Evolutionary conservation across 2,113 vertebrate genomes (phyloP).

Genomic region (Hiodon alosoides): DNA sequence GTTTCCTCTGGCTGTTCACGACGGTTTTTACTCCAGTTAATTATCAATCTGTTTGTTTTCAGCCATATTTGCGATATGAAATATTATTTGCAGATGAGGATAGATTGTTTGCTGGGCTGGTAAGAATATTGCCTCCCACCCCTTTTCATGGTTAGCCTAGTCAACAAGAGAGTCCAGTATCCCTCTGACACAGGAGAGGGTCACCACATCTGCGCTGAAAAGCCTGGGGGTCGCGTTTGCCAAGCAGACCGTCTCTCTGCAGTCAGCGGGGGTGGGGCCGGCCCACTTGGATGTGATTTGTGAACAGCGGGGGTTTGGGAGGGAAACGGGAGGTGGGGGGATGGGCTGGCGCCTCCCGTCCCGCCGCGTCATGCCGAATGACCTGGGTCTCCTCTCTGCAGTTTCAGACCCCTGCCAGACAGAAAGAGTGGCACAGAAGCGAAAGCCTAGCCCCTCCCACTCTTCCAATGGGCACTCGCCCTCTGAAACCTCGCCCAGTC

Average conservation of each 20-base stretch:
- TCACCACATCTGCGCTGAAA: too few species aligned
- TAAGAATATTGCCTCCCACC: too few species aligned
- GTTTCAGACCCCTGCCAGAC: conserved; percentile 80
- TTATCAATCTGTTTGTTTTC: too few species aligned
- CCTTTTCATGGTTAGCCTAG: too few species aligned
- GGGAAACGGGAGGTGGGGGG: background rate
- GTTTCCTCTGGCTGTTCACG: too few species aligned
- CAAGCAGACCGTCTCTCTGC: background rate
- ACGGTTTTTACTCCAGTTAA: too few species aligned
- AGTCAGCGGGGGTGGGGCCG: background rate
- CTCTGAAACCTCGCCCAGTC: conserved; percentile 84
- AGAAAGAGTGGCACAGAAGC: conserved; percentile 81
- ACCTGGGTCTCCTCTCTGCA: conserved; percentile 35
- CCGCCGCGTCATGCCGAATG: background rate
- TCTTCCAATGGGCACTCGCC: conserved; percentile 97
- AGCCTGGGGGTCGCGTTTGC: background rate
- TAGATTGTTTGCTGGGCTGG: too few species aligned
- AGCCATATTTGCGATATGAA: too few species aligned
- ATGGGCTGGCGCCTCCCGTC: background rate
- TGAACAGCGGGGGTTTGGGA: background rate
- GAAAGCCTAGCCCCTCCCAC: conserved; percentile 90
- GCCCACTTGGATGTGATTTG: background rate
- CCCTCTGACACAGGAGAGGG: too few species aligned
- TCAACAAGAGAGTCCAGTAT: too few species aligned
- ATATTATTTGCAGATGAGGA: too few species aligned